Evolutionary conservation across 1,140 invertebrate genomes (phyloP).

Genomic region (Euwallacea similis): DNA sequence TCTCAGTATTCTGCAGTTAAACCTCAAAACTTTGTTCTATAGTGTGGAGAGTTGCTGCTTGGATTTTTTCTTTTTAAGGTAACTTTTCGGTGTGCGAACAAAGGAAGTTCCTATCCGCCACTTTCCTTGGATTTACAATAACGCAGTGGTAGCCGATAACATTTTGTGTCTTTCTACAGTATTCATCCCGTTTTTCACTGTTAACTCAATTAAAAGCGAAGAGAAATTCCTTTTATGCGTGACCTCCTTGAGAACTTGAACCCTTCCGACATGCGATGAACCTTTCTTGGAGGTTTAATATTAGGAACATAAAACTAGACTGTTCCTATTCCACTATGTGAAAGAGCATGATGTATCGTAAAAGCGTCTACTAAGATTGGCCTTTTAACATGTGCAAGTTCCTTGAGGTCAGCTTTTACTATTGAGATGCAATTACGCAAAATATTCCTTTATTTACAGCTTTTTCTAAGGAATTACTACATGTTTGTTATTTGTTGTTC

Average conservation of each 20-base stretch:
- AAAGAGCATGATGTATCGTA: slow-evolving; percentile 1
- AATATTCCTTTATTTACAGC: not conserved
- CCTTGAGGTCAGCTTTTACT: slow-evolving; percentile 2
- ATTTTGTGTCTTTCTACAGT: too few relatives aligned
- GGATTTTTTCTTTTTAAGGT: too few relatives aligned
- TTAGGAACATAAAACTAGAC: not conserved
- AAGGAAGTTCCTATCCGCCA: too few relatives aligned
- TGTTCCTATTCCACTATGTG: not conserved
- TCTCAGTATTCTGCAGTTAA: slow-evolving; percentile 26
- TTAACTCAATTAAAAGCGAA: not conserved
- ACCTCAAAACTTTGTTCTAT: slow-evolving; percentile 30
- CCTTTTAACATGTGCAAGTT: slow-evolving; percentile 1
- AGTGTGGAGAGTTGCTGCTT: slow-evolving; percentile 23
- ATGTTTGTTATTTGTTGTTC: not conserved
- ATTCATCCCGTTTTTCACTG: too few relatives aligned
- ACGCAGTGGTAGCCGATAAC: too few relatives aligned
- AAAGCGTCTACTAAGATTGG: not conserved
- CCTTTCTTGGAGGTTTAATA: not conserved
- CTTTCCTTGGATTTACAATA: too few relatives aligned
- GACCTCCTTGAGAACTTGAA: not conserved
- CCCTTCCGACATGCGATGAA: not conserved
- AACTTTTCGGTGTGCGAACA: too few relatives aligned
- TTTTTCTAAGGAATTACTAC: not conserved
- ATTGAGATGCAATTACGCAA: not conserved
- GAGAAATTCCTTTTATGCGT: not conserved